These are phyloP conservation scores for Heliconius nattereri DNA, from an alignment of 1,140 invertebrate species.

Conservation along the genomic window DNA sequence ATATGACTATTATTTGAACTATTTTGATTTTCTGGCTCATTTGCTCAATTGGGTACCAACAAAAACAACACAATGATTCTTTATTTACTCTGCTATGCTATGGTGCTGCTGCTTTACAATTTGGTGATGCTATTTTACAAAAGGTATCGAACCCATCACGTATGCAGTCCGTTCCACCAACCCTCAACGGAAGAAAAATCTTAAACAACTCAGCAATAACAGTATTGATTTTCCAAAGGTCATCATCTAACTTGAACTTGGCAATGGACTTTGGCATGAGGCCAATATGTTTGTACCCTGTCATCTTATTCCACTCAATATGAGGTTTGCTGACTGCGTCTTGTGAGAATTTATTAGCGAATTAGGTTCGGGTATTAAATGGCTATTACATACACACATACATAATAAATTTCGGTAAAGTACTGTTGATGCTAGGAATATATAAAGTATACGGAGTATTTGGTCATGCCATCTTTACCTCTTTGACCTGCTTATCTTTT, in stretches of 20 bases:
- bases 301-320: conserved; percentile 1
- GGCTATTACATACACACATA: neutral
- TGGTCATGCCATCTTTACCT: too few species aligned
- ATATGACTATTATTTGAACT: too few species aligned
- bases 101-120: too few species aligned
- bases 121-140: too few species aligned
- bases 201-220: neutral
- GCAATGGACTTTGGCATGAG: neutral
- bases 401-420: too few species aligned
- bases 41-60: too few species aligned
- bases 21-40: too few species aligned
- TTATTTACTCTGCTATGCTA: too few species aligned
- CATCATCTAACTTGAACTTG: conserved; percentile 2
- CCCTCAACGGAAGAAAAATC: neutral
- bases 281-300: conserved; percentile 1
- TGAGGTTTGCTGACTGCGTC: neutral
- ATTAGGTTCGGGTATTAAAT: neutral
- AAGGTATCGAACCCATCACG: neutral
- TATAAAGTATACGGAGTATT: too few species aligned
- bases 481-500: too few species aligned
- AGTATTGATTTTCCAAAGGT: conserved; percentile 9
- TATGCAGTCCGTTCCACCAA: neutral
- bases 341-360: neutral
- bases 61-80: too few species aligned
- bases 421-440: too few species aligned